Evolutionary conservation across 2,113 vertebrate species (phyloP), one percentile per base, ranked within the genome.

Genomic region (Chloropsis cyanopogon): DNA sequence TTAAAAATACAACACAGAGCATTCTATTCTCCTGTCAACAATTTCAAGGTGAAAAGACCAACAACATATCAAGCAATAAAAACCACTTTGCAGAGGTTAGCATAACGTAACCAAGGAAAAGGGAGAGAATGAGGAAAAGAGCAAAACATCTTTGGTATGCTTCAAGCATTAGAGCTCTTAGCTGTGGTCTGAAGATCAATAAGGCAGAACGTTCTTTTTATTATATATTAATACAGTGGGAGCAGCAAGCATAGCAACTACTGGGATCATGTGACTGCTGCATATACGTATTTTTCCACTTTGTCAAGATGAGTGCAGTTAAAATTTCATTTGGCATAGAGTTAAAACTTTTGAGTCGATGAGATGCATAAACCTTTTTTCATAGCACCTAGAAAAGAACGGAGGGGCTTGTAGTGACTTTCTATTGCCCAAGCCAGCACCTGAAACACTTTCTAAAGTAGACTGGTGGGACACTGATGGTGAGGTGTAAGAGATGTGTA

Each of bases 11-110:
- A 92, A 96, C 92, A 95, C 89, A 88, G 65, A 79, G 46, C 63
- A 12, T 95, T 88, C 91, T 87, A 64, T 87, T 97, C 78, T 77
- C 63, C 84, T 95, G 92, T 94, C 97, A 97, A 96, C 76, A 93
- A 50, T 93, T 89, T 97, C 97, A 97, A 97, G 95, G 96, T 88
- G 93, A 97, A 96, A 95, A 90, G 75, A 82, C 88, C 65, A 79
- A 86, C 79, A 68, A 56, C 37, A 15, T 46, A 63, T 41, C 63
- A 57, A 65, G 60, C 80, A 88, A 96, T 97, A 78, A 91, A 92
- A 90, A 18, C 18, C 26, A 12, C 50, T 95, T 93, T 86, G n/a
- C 52, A 54, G 76, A 92, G 90, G 95, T 97, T 95, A 95, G 86
- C 57, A 68, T 95, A 96, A 90, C 92, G 78, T 75, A 93, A 77